A percentile compares a stretch with the other conserved stretches of the same genome.
Conservation (phyloP, 2,888 invertebrate genomes). For the Dermolepida albohirtum region DNA sequence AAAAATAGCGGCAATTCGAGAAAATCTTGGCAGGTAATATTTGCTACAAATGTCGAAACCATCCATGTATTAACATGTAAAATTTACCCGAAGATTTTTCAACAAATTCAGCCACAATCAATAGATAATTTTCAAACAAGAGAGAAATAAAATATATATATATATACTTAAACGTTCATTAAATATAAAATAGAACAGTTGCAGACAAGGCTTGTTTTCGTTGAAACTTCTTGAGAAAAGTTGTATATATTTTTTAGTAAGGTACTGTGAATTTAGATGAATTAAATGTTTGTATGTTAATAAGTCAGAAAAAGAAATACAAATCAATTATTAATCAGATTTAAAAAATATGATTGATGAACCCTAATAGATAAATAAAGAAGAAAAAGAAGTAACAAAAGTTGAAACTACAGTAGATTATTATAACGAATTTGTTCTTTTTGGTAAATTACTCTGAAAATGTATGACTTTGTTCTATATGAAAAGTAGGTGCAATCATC, state of each 20-base stretch:
- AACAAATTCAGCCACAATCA: constrained; percentile 25
- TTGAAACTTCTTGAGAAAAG: constrained; percentile 32
- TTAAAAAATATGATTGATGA: neutral
- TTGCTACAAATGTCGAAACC: neutral
- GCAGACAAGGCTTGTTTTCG: constrained; percentile 22
- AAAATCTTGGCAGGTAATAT: too few species aligned
- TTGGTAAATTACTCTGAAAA: neutral
- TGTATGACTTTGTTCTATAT: too few species aligned
- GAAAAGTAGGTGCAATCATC: too few species aligned
- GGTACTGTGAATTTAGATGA: constrained; percentile 33
- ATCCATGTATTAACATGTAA: neutral
- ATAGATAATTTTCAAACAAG: constrained; percentile 9
- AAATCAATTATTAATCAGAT: constrained; percentile 13
- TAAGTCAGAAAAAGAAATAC: constrained; percentile 13
- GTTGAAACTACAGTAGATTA: neutral
- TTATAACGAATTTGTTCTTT: constrained; percentile 22
- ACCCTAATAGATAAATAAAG: neutral
- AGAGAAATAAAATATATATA: constrained; percentile 8
- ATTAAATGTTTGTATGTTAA: constrained; percentile 31
- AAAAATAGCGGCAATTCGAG: too few species aligned
- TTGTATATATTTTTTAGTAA: constrained; percentile 33
- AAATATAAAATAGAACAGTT: constrained; percentile 4
- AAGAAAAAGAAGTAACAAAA: neutral
- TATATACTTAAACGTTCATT: neutral
- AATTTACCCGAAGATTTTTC: constrained; percentile 13